Percentiles rank a stretch among this genome's conserved stretches.
Conservation (phyloP, 1,140 invertebrate genomes). For the Hylaeus volcanicus region DNA sequence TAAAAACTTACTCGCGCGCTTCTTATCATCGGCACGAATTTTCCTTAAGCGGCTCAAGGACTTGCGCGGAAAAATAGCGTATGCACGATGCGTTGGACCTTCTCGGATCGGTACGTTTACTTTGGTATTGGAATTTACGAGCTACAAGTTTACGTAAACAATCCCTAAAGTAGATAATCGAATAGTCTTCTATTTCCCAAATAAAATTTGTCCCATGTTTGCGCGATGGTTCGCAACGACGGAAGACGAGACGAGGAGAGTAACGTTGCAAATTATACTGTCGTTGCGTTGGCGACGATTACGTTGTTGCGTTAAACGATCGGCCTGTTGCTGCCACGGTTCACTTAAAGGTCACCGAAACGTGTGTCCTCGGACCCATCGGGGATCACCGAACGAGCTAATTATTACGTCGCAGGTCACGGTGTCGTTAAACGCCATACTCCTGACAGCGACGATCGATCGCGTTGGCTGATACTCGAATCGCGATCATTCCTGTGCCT, state of each 20-base stretch:
- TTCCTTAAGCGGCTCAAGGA: background rate
- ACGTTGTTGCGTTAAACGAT: slow-evolving; percentile 62
- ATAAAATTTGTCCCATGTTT: too few relatives aligned
- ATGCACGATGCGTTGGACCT: background rate
- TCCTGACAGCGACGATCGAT: background rate
- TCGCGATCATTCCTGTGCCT: background rate
- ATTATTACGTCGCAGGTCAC: slow-evolving; percentile 31
- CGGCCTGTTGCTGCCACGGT: slow-evolving; percentile 24
- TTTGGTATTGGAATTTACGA: too few relatives aligned
- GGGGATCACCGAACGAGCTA: slow-evolving; percentile 5
- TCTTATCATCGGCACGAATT: slow-evolving; percentile 22
- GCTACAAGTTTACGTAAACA: too few relatives aligned
- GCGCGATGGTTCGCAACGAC: background rate
- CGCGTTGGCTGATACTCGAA: background rate
- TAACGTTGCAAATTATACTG: slow-evolving; percentile 58
- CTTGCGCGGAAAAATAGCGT: background rate
- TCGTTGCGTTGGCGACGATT: slow-evolving; percentile 60
- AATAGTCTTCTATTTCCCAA: too few relatives aligned
- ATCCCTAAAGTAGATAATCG: too few relatives aligned
- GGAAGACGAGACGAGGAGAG: slow-evolving; percentile 14
- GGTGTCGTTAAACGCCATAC: background rate
- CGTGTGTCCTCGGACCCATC: slow-evolving; percentile 12
- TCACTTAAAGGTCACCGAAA: slow-evolving; percentile 44
- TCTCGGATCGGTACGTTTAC: too few relatives aligned
- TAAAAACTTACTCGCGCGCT: background rate